Evolutionary conservation across 1,140 invertebrate genomes (phyloP).

Genomic region (Drosophila simulans): DNA sequence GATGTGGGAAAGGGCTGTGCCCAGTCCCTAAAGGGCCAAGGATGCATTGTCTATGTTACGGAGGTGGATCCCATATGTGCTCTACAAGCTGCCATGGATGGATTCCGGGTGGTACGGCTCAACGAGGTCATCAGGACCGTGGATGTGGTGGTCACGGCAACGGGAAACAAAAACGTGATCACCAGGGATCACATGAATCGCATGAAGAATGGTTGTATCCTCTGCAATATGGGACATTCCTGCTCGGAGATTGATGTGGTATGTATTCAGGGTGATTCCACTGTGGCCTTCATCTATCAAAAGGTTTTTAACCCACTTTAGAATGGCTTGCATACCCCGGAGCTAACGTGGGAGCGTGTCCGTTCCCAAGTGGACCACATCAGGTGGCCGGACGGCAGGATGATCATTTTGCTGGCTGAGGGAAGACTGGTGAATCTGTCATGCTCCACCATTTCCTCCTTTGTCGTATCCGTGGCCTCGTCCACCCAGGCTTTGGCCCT

Average conservation of each 20-base stretch:
- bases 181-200: constrained; percentile 97
- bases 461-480: constrained; percentile 98
- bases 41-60: constrained; percentile 96
- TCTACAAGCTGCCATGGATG: constrained; percentile 99
- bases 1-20: constrained; percentile 99
- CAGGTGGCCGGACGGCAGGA: constrained; percentile 96
- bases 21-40: constrained; percentile 96
- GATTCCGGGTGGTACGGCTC: constrained; percentile 96
- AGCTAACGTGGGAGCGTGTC: constrained; percentile 98
- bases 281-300: neutral
- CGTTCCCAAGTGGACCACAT: constrained; percentile 98
- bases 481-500: constrained; percentile 97
- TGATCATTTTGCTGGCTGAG: constrained; percentile 96
- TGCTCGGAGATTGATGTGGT: constrained; percentile 99
- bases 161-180: constrained; percentile 98
- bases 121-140: constrained; percentile 95
- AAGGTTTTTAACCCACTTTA: constrained; percentile 82
- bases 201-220: constrained; percentile 97
- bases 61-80: constrained; percentile 99
- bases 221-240: constrained; percentile 99
- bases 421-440: constrained; percentile 97
- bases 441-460: constrained; percentile 98
- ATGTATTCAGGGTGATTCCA: constrained; percentile 68
- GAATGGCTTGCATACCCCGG: constrained; percentile 96
- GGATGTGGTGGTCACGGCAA: constrained; percentile 97